Conservation (phyloP, 2,113 vertebrate species). For the Cromileptes altivelis region DNA sequence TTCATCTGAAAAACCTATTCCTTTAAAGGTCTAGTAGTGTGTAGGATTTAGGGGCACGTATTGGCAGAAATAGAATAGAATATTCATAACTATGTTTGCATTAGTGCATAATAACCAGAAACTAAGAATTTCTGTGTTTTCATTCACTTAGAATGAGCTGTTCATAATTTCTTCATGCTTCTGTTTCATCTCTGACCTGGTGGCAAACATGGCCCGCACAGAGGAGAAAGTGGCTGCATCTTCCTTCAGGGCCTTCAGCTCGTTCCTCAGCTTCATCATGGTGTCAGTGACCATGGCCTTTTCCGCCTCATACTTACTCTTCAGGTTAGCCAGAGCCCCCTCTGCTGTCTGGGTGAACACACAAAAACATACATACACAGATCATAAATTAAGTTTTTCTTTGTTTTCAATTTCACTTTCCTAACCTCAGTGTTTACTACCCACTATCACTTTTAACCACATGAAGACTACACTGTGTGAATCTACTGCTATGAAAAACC, state of each 20-base stretch:
- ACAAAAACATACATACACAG: constrained; percentile 15
- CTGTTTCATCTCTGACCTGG: constrained; percentile 86
- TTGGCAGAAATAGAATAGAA: no score
- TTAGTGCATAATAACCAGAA: no score
- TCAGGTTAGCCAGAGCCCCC: constrained; percentile 94
- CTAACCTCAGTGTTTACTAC: background rate
- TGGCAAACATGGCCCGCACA: constrained; percentile 97
- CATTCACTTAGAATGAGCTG: no score
- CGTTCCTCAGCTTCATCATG: constrained; percentile 98
- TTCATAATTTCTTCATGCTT: no score
- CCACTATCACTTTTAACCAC: background rate
- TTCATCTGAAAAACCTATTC: background rate
- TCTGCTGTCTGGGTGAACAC: constrained; percentile 90
- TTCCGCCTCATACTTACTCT: constrained; percentile 97
- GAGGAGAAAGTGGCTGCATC: constrained; percentile 99
- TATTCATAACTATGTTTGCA: no score
- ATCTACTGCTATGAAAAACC: background rate
- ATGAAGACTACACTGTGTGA: background rate
- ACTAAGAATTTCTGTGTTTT: no score
- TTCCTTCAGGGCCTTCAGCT: constrained; percentile 96
- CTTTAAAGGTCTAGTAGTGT: no score
- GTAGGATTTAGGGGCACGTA: no score
- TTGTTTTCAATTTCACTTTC: background rate
- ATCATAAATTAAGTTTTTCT: background rate
- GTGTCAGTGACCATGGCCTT: constrained; percentile 97